These are phyloP conservation scores for Capreolus pygargus DNA, from an alignment of 2,113 vertebrate genomes.

Conservation along the genomic window DNA sequence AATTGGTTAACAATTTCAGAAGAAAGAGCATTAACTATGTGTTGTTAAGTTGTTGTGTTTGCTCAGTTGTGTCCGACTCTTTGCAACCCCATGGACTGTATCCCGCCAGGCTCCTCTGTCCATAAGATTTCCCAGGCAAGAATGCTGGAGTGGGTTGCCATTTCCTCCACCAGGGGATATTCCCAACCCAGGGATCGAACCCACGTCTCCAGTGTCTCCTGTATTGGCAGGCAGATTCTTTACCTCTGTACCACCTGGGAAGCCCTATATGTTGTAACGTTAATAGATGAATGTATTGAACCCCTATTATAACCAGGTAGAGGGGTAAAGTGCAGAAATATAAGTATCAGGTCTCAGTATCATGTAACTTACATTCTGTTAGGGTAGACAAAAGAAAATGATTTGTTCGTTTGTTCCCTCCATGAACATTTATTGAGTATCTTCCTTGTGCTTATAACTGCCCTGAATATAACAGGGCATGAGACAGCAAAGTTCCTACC, in stretches of 20 bases:
- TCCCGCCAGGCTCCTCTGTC: fast-evolving
- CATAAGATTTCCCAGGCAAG: background rate
- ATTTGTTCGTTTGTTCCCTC: background rate
- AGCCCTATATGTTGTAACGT: background rate
- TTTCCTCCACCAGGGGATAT: background rate
- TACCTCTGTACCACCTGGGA: background rate
- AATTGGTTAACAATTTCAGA: background rate
- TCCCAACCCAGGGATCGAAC: fast-evolving
- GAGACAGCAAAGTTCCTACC: background rate
- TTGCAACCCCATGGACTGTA: background rate
- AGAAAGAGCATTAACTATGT: background rate
- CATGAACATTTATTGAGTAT: background rate
- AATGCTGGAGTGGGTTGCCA: background rate
- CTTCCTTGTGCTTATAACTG: background rate
- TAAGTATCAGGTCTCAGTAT: background rate
- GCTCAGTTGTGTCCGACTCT: background rate
- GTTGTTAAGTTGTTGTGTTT: background rate
- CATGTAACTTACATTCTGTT: background rate
- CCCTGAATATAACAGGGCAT: background rate
- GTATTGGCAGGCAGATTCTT: background rate
- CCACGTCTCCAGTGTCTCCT: background rate
- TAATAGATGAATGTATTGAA: background rate
- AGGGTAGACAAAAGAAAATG: background rate
- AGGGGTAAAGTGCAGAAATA: background rate
- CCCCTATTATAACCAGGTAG: background rate